Evolutionary conservation across 2,797 vertebrate genomes (phyloP), one percentile per base, ranked within the genome.

Genomic region (Urophycis tenuis): DNA sequence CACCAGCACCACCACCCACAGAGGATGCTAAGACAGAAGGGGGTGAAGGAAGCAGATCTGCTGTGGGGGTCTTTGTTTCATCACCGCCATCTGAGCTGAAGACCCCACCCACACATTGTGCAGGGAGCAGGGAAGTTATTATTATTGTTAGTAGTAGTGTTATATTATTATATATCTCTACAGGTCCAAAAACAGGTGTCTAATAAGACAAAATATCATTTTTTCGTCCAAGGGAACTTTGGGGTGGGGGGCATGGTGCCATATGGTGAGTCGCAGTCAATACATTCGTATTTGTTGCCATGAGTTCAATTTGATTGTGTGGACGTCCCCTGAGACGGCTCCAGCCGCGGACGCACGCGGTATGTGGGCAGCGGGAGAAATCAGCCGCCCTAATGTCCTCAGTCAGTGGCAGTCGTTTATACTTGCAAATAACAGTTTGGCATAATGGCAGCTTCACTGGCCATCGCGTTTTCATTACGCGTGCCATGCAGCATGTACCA

Each of bases 291-390:
- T 67, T 29, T n/a, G 60, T 67, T 11, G 25, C 60, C 9, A 29
- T 7, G 25, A 2, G 11, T 67, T 29, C 0, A 67, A 67, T 29
- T 29, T 29, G 60, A 29, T 30, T 60, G 53, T 22, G 5, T 1
- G 5, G 53, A n/a, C 22, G 19, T 60, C 53, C 25, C 22, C 53
- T 60, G 22, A 25, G 22, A 29, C 14, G 9, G 12, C n/a, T 67
- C 60, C 60, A 29, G 60, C n/a, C n/a, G 10, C 12, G 49, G 49
- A 60, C 9, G 22, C 53, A 60, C 25, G 53, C 8, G 22, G 8
- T 29, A 67, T 67, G 60, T 67, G 60, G 60, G 53, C 53, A 60
- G 53, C 53, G 53, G 60, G 60, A 29, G n/a, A 25, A 67, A 67
- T 67, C 9, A 29, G 60, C n/a, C 9, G 9, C 60, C 25, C 60